Conservation (phyloP, 2,888 invertebrate species). For the Steinernema hermaphroditum region DNA sequence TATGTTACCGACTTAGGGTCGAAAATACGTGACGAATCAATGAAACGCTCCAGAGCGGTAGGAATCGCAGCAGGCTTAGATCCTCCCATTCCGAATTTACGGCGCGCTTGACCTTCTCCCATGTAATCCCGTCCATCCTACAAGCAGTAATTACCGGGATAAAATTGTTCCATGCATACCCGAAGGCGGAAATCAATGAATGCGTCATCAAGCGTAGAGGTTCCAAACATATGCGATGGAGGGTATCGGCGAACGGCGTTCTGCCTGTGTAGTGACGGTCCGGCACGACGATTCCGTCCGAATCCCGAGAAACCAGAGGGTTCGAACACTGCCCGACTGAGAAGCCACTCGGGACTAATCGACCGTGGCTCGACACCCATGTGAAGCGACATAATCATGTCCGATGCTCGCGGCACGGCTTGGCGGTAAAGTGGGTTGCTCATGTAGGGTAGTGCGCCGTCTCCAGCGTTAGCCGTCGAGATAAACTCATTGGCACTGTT, state of each 20-base stretch:
- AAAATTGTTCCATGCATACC: too few relatives aligned
- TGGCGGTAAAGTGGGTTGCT: background rate
- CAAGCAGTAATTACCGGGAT: too few relatives aligned
- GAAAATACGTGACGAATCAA: slow-evolving; percentile 39
- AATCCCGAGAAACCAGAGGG: background rate
- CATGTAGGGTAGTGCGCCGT: background rate
- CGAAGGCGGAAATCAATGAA: too few relatives aligned
- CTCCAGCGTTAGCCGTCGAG: background rate
- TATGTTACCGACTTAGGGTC: slow-evolving; percentile 48
- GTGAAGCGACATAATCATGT: background rate
- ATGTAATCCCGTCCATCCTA: too few relatives aligned
- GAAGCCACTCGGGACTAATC: background rate
- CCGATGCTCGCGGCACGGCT: background rate
- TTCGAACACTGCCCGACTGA: background rate
- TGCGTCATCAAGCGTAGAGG: background rate
- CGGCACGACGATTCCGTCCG: background rate
- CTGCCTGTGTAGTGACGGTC: background rate
- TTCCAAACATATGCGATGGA: background rate
- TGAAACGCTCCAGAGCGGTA: slow-evolving; percentile 44
- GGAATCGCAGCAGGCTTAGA: slow-evolving; percentile 6
- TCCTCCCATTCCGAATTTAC: too few relatives aligned
- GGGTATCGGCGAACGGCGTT: slow-evolving; percentile 26
- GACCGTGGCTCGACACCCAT: background rate
- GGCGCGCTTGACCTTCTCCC: too few relatives aligned
- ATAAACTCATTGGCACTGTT: background rate